Percentiles rank a stretch among this genome's conserved stretches.
phyloP scores from a whole-genome alignment of 2,888 invertebrate species.

The Amorpha juglandis region DNA sequence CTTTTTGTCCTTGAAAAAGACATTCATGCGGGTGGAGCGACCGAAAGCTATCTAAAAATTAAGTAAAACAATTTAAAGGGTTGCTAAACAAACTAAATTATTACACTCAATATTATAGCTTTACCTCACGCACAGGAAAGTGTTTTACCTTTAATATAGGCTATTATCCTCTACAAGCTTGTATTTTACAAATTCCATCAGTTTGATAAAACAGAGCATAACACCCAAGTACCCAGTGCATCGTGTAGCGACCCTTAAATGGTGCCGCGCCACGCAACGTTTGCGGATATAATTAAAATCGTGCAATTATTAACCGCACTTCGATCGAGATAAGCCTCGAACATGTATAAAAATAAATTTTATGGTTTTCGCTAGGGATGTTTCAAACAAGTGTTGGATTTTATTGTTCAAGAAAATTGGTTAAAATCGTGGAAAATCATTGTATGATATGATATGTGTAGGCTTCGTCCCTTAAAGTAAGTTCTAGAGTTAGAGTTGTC shows the following conservation, averaged over 20 bases:
- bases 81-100: neutral
- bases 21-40: neutral
- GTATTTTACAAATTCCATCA: conserved; percentile 16
- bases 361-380: conserved; percentile 21
- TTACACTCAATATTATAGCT: neutral
- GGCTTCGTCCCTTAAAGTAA: too few relatives aligned
- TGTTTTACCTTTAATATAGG: conserved; percentile 3
- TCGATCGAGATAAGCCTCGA: conserved; percentile 34
- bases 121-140: conserved; percentile 6
- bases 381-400: neutral
- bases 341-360: conserved; percentile 27
- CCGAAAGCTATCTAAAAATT: neutral
- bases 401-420: neutral
- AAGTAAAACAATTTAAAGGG: neutral
- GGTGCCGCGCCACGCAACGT: conserved; percentile 31
- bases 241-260: conserved; percentile 26
- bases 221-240: conserved; percentile 10
- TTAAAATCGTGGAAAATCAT: neutral
- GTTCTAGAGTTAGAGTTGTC: too few relatives aligned
- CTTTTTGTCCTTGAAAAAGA: neutral
- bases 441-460: too few relatives aligned
- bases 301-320: conserved; percentile 34
- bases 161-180: conserved; percentile 15
- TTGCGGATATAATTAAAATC: conserved; percentile 32
- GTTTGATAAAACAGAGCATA: conserved; percentile 16